phyloP scores from a whole-genome alignment of 2,888 invertebrate species.

The Thalpophila matura region DNA sequence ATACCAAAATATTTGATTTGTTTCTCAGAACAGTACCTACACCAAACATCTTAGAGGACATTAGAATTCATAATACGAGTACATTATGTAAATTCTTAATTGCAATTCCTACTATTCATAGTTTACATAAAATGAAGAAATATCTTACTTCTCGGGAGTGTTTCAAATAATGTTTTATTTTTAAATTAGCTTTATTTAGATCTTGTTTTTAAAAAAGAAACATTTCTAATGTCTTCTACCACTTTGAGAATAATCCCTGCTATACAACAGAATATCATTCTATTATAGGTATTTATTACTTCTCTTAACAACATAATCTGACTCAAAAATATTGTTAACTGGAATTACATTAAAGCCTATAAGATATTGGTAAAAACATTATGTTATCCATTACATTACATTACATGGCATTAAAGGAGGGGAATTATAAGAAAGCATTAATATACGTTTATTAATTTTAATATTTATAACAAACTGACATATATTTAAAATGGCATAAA shows the following conservation, averaged over 20 bases:
- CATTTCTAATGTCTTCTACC: slow-evolving; percentile 18
- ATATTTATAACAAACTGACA: slow-evolving; percentile 13
- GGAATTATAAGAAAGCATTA: slow-evolving; percentile 5
- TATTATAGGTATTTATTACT: slow-evolving; percentile 6
- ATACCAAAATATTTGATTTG: slow-evolving; percentile 29
- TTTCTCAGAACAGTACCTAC: slow-evolving; percentile 2
- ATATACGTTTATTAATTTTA: neutral
- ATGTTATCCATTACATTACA: too few species aligned
- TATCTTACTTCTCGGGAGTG: too few species aligned
- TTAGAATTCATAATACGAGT: slow-evolving; percentile 31
- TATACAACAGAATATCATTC: slow-evolving; percentile 2
- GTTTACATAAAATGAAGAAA: too few species aligned
- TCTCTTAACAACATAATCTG: too few species aligned
- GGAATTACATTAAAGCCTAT: too few species aligned
- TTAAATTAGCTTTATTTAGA: too few species aligned
- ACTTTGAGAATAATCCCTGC: neutral
- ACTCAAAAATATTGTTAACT: too few species aligned
- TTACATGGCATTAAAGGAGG: neutral
- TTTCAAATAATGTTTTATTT: too few species aligned
- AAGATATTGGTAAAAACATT: too few species aligned
- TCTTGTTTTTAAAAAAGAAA: too few species aligned
- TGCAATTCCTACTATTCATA: too few species aligned
- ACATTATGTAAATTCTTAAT: neutral
- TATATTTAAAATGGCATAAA: neutral
- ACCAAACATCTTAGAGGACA: slow-evolving; percentile 8